Percentiles rank a stretch among this genome's conserved stretches.
Conservation (phyloP, 2,113 vertebrate genomes). For the Entelurus aequoreus region DNA sequence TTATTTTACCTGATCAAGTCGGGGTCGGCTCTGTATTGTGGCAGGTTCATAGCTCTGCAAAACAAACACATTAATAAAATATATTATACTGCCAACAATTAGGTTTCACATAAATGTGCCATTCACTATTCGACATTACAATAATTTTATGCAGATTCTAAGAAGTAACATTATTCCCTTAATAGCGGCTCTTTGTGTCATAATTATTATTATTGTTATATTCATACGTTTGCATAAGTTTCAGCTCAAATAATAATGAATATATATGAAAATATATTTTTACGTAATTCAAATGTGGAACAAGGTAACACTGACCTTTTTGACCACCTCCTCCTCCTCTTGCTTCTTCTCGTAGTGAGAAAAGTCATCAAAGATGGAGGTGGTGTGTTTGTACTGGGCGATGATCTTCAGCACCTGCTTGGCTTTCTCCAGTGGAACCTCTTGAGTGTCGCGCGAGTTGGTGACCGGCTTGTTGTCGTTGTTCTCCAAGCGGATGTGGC, state of each 20-base stretch:
- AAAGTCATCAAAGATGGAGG: slow-evolving; percentile 99
- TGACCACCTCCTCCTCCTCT: slow-evolving; percentile 96
- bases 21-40: slow-evolving; percentile 67
- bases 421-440: slow-evolving; percentile 97
- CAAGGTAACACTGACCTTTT: slow-evolving; percentile 78
- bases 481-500: slow-evolving; percentile 98
- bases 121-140: no score
- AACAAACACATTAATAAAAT: background rate
- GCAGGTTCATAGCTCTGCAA: slow-evolving; percentile 70
- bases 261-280: no score
- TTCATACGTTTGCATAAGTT: no score
- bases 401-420: slow-evolving; percentile 98
- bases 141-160: no score
- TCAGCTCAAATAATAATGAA: no score
- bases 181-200: no score
- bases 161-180: no score
- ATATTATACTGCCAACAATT: no score
- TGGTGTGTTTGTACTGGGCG: slow-evolving; percentile 95
- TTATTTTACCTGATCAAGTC: slow-evolving; percentile 69
- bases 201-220: no score
- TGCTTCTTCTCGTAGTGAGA: slow-evolving; percentile 98
- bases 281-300: background rate
- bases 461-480: slow-evolving; percentile 99
- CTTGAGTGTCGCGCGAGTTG: slow-evolving; percentile 98
- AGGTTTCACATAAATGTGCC: no score